Conservation (phyloP, 2,888 invertebrate species). For the Spatulosminthurus flaviceps region DNA sequence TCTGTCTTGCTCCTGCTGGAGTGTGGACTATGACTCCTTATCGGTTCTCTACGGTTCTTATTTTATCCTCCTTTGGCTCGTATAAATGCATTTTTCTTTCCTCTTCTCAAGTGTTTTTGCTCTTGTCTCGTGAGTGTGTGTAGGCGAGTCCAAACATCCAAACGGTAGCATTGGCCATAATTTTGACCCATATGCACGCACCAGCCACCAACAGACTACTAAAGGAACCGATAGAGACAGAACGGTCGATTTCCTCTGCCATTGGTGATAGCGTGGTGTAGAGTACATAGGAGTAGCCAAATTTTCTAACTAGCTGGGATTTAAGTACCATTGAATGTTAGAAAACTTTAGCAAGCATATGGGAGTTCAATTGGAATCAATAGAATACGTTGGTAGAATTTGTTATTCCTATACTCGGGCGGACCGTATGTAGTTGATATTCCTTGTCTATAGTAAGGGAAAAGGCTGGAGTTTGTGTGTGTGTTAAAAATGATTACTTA, state of each 20-base stretch:
- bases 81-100: conserved; percentile 12
- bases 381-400: too few relatives aligned
- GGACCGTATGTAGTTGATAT: too few relatives aligned
- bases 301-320: too few relatives aligned
- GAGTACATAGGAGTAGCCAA: background rate
- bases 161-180: conserved; percentile 7
- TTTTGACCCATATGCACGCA: background rate
- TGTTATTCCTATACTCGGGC: too few relatives aligned
- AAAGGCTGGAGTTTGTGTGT: too few relatives aligned
- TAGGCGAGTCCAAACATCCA: background rate
- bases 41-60: background rate
- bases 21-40: background rate
- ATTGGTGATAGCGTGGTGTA: too few relatives aligned
- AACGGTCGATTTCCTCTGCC: background rate
- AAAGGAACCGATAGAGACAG: background rate
- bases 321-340: too few relatives aligned
- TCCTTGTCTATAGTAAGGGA: background rate
- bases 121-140: background rate
- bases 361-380: too few relatives aligned
- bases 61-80: background rate
- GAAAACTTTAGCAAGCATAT: too few relatives aligned
- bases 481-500: background rate
- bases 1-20: background rate
- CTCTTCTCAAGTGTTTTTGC: background rate
- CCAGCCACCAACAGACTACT: conserved; percentile 11